Evolutionary conservation across 2,797 vertebrate genomes (phyloP).

Genomic region (Sebastes hopkinsi): DNA sequence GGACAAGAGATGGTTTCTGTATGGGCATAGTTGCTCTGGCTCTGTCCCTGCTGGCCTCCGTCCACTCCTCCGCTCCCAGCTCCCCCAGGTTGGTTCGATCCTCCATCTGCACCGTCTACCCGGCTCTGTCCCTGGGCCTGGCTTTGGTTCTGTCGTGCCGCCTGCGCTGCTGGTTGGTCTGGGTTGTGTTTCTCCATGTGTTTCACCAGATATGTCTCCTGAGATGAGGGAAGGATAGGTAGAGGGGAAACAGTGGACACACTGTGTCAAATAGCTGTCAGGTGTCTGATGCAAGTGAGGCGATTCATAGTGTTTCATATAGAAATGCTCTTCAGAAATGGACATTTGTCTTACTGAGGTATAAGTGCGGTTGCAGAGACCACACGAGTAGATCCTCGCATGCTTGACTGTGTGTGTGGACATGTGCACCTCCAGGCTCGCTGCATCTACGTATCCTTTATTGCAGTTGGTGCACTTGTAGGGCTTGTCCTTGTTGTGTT

Average conservation of each 20-base stretch:
- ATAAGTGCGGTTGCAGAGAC: constrained; percentile 96
- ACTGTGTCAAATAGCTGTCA: constrained; percentile 64
- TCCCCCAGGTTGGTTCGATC: constrained; percentile 56
- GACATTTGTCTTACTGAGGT: constrained; percentile 90
- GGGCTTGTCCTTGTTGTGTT: constrained; percentile 99
- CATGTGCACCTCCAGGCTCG: constrained; percentile 95
- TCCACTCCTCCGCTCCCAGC: constrained; percentile 48
- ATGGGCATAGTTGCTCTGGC: constrained; percentile 76
- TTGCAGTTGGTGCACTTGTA: constrained; percentile 99
- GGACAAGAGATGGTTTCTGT: constrained; percentile 83
- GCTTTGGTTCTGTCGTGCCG: constrained; percentile 76
- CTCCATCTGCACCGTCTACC: constrained; percentile 59
- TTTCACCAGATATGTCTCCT: constrained; percentile 99
- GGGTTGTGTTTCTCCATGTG: constrained; percentile 99
- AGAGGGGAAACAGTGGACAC: constrained; percentile 70
- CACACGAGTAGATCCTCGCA: constrained; percentile 97
- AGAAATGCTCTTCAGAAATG: constrained; percentile 68
- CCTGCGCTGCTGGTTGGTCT: constrained; percentile 83
- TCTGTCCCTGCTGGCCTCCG: constrained; percentile 81
- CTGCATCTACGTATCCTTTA: constrained; percentile 93
- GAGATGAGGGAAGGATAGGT: constrained; percentile 64
- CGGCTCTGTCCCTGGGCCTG: constrained; percentile 70
- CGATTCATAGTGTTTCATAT: constrained; percentile 67
- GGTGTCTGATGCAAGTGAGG: constrained; percentile 64
- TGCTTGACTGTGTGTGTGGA: constrained; percentile 98